Conservation (phyloP, 2,888 invertebrate species). For the Cephonodes hylas region DNA sequence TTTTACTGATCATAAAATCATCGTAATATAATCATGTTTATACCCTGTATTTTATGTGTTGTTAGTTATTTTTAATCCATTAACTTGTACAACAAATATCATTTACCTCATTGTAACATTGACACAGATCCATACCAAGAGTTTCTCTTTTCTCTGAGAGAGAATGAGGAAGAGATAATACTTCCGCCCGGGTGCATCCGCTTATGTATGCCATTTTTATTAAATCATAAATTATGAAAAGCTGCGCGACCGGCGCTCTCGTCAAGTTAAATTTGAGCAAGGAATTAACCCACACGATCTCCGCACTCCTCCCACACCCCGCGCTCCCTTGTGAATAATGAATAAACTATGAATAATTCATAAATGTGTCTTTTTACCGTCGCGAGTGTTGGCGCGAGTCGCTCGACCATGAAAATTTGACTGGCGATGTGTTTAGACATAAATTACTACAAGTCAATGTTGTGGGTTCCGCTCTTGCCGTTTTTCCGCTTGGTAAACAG, state of each 20-base stretch:
- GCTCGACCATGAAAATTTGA: neutral
- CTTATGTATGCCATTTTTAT: neutral
- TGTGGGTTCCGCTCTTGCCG: neutral
- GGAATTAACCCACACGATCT: conserved; percentile 23
- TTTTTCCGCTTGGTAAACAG: neutral
- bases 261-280: conserved; percentile 24
- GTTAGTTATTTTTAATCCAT: too few species aligned
- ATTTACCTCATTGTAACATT: too few species aligned
- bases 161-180: too few species aligned
- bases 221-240: neutral
- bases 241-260: neutral
- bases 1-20: too few species aligned
- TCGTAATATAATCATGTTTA: too few species aligned
- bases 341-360: conserved; percentile 26
- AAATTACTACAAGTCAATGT: neutral
- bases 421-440: neutral
- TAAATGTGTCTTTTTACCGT: conserved; percentile 7
- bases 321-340: conserved; percentile 21
- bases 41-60: too few species aligned
- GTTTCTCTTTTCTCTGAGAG: too few species aligned
- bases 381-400: neutral
- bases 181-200: neutral
- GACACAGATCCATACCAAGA: too few species aligned
- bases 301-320: neutral
- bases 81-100: too few species aligned